These are phyloP conservation scores for Tenthredo notha DNA, from an alignment of 2,888 invertebrate genomes.

Conservation along the genomic window DNA sequence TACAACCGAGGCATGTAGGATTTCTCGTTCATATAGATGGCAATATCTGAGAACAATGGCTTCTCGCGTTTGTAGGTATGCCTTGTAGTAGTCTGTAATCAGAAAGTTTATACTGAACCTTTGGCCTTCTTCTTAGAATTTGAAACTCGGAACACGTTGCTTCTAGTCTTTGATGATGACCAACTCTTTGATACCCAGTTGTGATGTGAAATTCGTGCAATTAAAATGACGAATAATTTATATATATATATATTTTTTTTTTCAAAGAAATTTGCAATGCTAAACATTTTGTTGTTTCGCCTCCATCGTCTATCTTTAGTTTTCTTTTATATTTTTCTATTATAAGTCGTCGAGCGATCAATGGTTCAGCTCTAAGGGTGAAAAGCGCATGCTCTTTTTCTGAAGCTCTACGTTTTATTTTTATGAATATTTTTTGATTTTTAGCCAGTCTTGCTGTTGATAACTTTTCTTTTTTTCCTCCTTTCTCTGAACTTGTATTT, in stretches of 20 bases:
- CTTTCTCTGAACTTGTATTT: background rate
- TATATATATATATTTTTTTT: background rate
- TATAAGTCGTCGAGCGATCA: background rate
- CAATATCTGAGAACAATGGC: background rate
- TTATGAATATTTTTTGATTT: slow-evolving; percentile 28
- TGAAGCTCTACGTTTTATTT: background rate
- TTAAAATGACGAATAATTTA: background rate
- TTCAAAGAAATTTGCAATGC: background rate
- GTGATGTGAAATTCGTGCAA: background rate
- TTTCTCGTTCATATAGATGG: background rate
- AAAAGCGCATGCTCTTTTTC: slow-evolving; percentile 22
- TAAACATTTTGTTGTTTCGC: background rate
- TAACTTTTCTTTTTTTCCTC: background rate
- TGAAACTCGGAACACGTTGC: background rate
- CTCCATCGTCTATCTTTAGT: background rate
- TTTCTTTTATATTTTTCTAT: background rate
- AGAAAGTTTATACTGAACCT: background rate
- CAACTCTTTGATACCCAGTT: background rate
- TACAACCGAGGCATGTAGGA: background rate
- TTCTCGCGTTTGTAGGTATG: background rate
- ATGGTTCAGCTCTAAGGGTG: background rate
- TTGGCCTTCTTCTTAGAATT: background rate
- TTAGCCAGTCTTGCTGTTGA: background rate
- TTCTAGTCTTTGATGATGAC: background rate
- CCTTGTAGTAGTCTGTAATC: slow-evolving; percentile 1